Percentiles rank a stretch among this genome's conserved stretches.
Conservation (phyloP, 92 coral and sea anemone species). For the Zoanthus gigantus region DNA sequence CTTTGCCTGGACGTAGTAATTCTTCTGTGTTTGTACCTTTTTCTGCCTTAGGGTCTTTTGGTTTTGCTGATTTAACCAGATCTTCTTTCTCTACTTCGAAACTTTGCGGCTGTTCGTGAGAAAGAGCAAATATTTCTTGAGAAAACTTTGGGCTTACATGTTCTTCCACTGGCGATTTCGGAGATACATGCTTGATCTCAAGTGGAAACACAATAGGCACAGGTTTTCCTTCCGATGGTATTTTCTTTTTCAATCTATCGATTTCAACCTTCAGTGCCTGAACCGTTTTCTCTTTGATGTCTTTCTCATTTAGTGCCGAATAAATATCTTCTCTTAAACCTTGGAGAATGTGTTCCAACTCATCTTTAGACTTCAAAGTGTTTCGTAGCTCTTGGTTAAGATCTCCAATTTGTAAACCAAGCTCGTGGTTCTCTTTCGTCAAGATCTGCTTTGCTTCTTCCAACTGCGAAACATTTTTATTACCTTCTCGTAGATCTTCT, state of each 20-base stretch:
- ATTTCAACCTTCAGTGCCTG: constrained; percentile 55
- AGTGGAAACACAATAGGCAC: constrained; percentile 67
- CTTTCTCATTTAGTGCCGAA: constrained; percentile 69
- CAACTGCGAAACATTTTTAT: constrained; percentile 22
- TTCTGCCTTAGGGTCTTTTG: constrained; percentile 47
- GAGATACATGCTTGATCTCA: constrained; percentile 65
- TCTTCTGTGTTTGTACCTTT: constrained; percentile 26
- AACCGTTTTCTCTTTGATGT: constrained; percentile 59
- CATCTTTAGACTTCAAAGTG: constrained; percentile 49
- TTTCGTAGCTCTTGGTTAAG: constrained; percentile 27
- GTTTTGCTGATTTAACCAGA: constrained; percentile 39
- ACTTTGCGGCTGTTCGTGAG: constrained; percentile 73
- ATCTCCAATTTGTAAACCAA: constrained; percentile 30
- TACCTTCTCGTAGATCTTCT: constrained; percentile 40
- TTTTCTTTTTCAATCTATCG: constrained; percentile 59
- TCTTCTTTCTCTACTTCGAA: constrained; percentile 31
- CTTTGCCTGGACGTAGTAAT: constrained; percentile 3
- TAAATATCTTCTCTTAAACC: constrained; percentile 82
- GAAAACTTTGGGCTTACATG: constrained; percentile 45
- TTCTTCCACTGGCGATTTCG: constrained; percentile 66
- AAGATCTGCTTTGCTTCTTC: constrained; percentile 58
- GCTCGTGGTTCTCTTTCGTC: constrained; percentile 52
- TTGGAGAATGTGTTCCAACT: constrained; percentile 64
- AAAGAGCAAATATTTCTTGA: constrained; percentile 61
- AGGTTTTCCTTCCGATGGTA: constrained; percentile 61